These are phyloP conservation scores for Agraylea sexmaculata DNA, from an alignment of 1,140 invertebrate genomes.

Conservation along the genomic window DNA sequence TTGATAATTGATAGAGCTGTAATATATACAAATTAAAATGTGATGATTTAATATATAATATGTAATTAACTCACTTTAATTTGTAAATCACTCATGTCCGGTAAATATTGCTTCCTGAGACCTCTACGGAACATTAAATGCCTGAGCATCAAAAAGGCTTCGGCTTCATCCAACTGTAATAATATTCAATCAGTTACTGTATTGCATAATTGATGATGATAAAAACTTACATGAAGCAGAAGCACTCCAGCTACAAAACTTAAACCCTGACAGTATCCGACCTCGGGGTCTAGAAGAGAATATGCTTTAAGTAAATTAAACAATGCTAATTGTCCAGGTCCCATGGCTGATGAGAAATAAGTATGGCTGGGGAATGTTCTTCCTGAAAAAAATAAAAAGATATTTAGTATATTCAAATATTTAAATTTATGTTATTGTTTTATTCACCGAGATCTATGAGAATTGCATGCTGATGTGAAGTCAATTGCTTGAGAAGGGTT, in stretches of 20 bases:
- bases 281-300: conserved; percentile 83
- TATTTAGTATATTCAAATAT: not conserved
- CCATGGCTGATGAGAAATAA: conserved; percentile 78
- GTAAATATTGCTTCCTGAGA: conserved; percentile 76
- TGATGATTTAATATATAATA: not conserved
- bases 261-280: conserved; percentile 92
- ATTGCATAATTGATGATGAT: conserved; percentile 3
- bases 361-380: conserved; percentile 90
- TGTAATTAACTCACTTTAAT: conserved; percentile 38
- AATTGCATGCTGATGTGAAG: conserved; percentile 91
- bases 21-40: conserved; percentile 8
- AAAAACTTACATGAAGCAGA: conserved; percentile 75
- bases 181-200: not conserved
- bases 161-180: conserved; percentile 76
- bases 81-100: conserved; percentile 88
- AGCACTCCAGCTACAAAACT: conserved; percentile 91
- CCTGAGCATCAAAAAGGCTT: conserved; percentile 75
- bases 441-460: conserved; percentile 58
- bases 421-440: conserved; percentile 3
- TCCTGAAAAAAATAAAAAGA: conserved; percentile 39
- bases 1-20: conserved; percentile 83
- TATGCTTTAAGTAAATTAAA: conserved; percentile 95
- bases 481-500: conserved; percentile 71
- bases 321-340: conserved; percentile 80
- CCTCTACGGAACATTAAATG: conserved; percentile 86